Base-by-base conservation (phyloP, 2,888 invertebrate genomes). In the Drosophila crucigera region DNA sequence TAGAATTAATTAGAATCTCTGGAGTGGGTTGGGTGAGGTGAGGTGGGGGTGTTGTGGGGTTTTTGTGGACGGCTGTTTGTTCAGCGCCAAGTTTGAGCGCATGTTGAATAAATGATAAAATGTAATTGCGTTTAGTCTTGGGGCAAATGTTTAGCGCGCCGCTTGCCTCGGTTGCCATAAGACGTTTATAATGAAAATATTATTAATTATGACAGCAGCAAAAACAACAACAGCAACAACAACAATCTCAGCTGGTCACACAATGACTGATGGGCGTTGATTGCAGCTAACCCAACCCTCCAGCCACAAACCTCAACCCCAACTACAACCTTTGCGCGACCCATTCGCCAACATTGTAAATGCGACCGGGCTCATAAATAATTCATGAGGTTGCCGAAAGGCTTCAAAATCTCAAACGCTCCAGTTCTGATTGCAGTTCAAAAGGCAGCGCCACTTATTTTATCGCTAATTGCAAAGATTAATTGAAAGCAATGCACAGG, bases 121-220 rank as follows among this genome's bases (percentile, higher is more conserved):
- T 90, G 84, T 89, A 90, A 87, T 87, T 87, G 87, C 84, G 82
- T 78, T 73, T 63, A 67, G 73, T 82, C 70, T 70, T 54, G 55
- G 68, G 74, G 71, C 69, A 73, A 74, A 63, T 66, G 64, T 37
- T 76, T 69, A 69, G 70, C 70, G 67, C 70, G 31, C 66, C 67
- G 66, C 72, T 43, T 63, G 28, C 33, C 54, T 54, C 53, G 53
- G 35, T 59, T 75, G 88, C 69, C 80, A 75, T 85, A 90, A 87
- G 89, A 84, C 89, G 84, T 87, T 85, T 87, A 89, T 88, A 90
- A 88, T 90, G 91, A 90, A 89, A 90, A 89, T 90, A 87, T 84
- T 89, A 87, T 90, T 89, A 87, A 87, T 90, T 87, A 87, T 89
- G 89, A 90, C 91, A 87, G 90, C 73, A 59, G 39, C 49, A 47